Percentiles rank a stretch among this genome's conserved stretches.
phyloP scores from a whole-genome alignment of 2,797 vertebrate species.

The Tenualosa thibaudeaui region DNA sequence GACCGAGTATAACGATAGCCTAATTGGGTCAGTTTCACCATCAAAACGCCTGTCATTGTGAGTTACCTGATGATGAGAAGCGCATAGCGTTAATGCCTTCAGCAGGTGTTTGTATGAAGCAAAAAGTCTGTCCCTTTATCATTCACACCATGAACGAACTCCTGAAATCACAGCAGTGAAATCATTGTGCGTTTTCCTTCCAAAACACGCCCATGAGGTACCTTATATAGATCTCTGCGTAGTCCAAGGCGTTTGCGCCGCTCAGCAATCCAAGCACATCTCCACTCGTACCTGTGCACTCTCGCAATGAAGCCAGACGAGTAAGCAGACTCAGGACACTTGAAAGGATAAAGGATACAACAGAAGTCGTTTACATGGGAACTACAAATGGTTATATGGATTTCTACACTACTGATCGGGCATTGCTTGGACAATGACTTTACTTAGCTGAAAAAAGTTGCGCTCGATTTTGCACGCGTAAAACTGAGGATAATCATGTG shows the following conservation, averaged over 20 bases:
- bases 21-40: not conserved
- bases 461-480: slow-evolving; percentile 57
- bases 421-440: slow-evolving; percentile 15
- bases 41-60: not conserved
- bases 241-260: not conserved
- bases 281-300: slow-evolving; percentile 20
- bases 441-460: slow-evolving; percentile 31
- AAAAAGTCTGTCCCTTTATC: not conserved
- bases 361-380: not conserved
- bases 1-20: not conserved
- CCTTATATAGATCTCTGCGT: slow-evolving; percentile 3
- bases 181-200: not conserved
- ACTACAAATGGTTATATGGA: not conserved
- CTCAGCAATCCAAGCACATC: not conserved
- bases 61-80: not conserved
- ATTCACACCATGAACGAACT: not conserved
- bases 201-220: slow-evolving; percentile 18
- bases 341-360: not conserved
- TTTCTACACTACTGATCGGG: not conserved
- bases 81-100: not conserved
- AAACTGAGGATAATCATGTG: slow-evolving; percentile 85
- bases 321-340: not conserved
- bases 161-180: not conserved
- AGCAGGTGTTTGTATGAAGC: not conserved
- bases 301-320: slow-evolving; percentile 13